phyloP scores from a whole-genome alignment of 2,113 vertebrate species.

The Lamprologus speciosus region DNA sequence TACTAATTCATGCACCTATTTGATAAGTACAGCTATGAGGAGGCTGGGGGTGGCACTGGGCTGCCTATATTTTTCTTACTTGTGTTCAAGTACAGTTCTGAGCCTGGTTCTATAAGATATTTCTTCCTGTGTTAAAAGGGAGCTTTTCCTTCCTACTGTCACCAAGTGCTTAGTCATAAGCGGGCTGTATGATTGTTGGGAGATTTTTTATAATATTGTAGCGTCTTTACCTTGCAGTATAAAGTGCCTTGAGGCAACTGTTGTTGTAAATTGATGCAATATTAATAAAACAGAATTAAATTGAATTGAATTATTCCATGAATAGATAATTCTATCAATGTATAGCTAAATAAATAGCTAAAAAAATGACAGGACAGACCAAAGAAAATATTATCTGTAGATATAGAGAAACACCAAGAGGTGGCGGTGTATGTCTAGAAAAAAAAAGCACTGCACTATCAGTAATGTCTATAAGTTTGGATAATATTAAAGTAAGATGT shows the following conservation, averaged over 20 bases:
- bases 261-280: neutral
- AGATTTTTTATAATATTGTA: neutral
- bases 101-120: neutral
- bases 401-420: constrained; percentile 7
- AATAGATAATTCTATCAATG: neutral
- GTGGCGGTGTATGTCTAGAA: constrained; percentile 5
- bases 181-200: neutral
- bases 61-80: neutral
- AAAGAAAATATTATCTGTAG: neutral
- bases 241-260: neutral
- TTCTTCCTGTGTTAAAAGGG: neutral
- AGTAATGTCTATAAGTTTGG: neutral
- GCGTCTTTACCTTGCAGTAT: neutral
- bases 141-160: neutral
- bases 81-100: neutral
- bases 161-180: neutral
- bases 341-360: neutral
- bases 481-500: neutral
- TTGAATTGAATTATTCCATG: neutral
- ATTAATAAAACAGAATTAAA: neutral
- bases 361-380: neutral
- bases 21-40: neutral
- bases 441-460: neutral
- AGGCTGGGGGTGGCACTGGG: neutral
- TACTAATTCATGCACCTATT: neutral